Evolutionary conservation across 1,140 invertebrate species (phyloP), one percentile per base, ranked within the genome.

Genomic region (Bilobella aurantiaca): DNA sequence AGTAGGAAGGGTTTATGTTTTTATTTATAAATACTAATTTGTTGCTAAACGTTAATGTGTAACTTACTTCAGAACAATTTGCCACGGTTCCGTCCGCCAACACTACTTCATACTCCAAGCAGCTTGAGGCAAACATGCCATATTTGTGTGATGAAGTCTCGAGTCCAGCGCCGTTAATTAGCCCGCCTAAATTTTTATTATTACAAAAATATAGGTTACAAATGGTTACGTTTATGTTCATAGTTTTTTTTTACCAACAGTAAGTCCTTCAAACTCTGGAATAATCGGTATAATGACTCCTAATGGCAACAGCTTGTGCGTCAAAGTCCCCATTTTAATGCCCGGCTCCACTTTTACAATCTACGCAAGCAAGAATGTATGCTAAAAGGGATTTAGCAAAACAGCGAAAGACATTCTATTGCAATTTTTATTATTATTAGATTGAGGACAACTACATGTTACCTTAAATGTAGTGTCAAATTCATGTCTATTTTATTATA

Each of bases 41-140:
- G 18, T n/a, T n/a, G n/a, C n/a, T n/a, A n/a, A n/a, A n/a, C n/a
- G 18, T 3, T 49, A 49, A 27, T 53, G 2, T 14, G 29, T 62
- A 32, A 63, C 59, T 75, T 74, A 83, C 87, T 79, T 86, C 82
- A 58, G 82, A 83, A 72, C 88, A 90, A 53, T 77, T 85, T 16
- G 89, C 80, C 2, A 89, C 76, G 71, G 82, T 84, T 1, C 87
- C 89, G 78, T 90, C 86, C 69, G 86, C 81, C 8, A 88, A 73
- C 3, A 91, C 85, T 12, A 91, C 69, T 74, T 91, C 89, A 76
- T 82, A 90, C 5, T 83, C 77, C 2, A 84, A 72, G 73, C 88
- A 90, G 30, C 85, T 87, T 71, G 90, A 85, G 74, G 91, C 88
- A 76, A 91, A 90, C 16, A 91, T 77, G 1, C 89, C 89, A 74